phyloP scores from a whole-genome alignment of 1,140 invertebrate species.

The Limonius californicus region DNA sequence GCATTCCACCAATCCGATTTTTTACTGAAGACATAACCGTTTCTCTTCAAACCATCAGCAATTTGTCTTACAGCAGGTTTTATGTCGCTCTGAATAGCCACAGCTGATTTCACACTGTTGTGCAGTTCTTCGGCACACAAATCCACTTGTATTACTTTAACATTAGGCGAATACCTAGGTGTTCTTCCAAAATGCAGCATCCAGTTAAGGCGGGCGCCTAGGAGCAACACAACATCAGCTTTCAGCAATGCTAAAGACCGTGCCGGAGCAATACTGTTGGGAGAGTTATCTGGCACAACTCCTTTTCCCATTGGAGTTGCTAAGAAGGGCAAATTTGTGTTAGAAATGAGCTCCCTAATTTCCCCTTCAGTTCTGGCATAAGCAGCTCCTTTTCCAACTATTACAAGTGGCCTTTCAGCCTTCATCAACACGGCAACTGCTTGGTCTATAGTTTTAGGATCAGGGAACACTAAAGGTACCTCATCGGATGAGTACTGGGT shows the following conservation, averaged over 20 bases:
- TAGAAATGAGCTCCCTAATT: conserved; percentile 64
- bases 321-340: conserved; percentile 79
- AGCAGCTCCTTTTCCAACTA: conserved; percentile 92
- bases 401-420: conserved; percentile 79
- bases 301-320: conserved; percentile 98
- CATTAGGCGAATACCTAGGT: conserved; percentile 77
- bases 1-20: conserved; percentile 56
- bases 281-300: conserved; percentile 78
- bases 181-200: conserved; percentile 93
- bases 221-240: conserved; percentile 82
- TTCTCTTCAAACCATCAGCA: conserved; percentile 51
- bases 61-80: conserved; percentile 37
- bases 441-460: conserved; percentile 59
- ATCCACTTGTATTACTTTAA: conserved; percentile 92
- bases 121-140: conserved; percentile 87
- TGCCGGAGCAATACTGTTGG: conserved; percentile 76
- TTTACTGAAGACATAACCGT: conserved; percentile 50
- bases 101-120: conserved; percentile 67
- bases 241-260: conserved; percentile 80
- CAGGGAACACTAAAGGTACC: conserved; percentile 67
- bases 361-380: conserved; percentile 74
- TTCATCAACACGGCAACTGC: conserved; percentile 65
- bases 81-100: conserved; percentile 41
- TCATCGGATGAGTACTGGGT: conserved; percentile 50
- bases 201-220: conserved; percentile 95